Evolutionary conservation across 2,113 vertebrate genomes (phyloP), one percentile per base, ranked within the genome.

Genomic region (Melierax canorus): DNA sequence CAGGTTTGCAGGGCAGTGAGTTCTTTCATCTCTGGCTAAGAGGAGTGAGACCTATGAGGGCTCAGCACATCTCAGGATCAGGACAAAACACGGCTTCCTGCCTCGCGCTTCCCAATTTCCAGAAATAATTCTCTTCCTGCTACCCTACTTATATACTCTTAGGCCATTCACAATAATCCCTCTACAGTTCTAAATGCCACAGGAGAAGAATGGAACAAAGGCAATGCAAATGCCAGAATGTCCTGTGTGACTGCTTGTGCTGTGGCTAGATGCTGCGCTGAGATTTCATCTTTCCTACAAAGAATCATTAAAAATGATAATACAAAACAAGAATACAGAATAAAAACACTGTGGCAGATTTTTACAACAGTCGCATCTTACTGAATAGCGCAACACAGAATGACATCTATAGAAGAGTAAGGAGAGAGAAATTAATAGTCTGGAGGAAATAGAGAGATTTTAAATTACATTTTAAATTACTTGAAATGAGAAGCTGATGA

Each of bases 381-480:
- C 64, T 91, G 85, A 95, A 88, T 43, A 95, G 67, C 0, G 4
- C 71, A 93, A 96, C 86, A 63, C 46, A 66, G 89, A 97, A 90
- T 88, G 95, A 92, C 94, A 92, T 91, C 93, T 80, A 80, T 27
- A 90, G 91, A 92, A 67, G 63, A 83, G 87, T 95, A 94, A 92
- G 89, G 94, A 92, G 95, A 95, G 89, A 86, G 92, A 97, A 95
- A 97, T 96, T 96, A 97, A 97, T 95, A 96, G 95, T 91, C 94
- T 96, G 84, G 87, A 96, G 97, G 94, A 96, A 96, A 97, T 90
- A 95, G 96, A 91, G 92, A 92, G 69, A 95, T 96, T 96, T 96
- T 83, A 95, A 97, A 97, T 97, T 95, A 92, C 96, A 95, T 97
- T 96, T 97, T 94, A 97, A 96, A 97, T 97, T 96, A 96, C 94